Base-by-base conservation (phyloP, 2,113 vertebrate species). In the Phodopus roborovskii region DNA sequence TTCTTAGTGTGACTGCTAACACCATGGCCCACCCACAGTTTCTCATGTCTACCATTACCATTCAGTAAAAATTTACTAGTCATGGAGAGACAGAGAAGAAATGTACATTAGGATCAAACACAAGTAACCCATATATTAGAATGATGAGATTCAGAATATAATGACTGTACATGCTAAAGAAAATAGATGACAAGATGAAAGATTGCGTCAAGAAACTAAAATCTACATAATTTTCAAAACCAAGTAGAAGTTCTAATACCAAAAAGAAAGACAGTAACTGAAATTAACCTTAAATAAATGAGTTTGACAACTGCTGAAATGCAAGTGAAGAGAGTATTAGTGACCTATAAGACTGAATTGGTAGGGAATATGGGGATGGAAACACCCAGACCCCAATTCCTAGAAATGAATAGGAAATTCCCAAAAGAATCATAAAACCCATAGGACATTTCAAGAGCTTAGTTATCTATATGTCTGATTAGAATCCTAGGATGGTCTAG, bases 121-220 rank as follows among this genome's bases (percentile, higher is more conserved):
- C 36, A 79, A 36, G 26, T 45, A 15, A 83, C 45, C 12, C 36
- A 78, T 33, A 78, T 5, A 8, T 16, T 24, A 2, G 26, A 33
- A 82, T 50, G 62, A 33, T 68, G 50, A 87, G 73, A 64, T 60
- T 50, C 36, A 70, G 84, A 90, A 87, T 75, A 11, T 74, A 82
- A 86, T 33, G 66, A 91, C 42, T 16, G 33, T 50, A 58, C 7
- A 71, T 15, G 20, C 17, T 74, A 36, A 85, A 83, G 13, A 81
- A 90, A 83, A 84, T 28, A 77, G 62, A 92, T 81, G 78, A 95
- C 16, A 92, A 81, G 66, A 56, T n/a, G 12, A 10, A 92, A 42
- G 71, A 39, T 45, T 91, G 79, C 45, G 28, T n/a, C 15, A 71
- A 20, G 82, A 30, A 83, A 88, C 4, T 78, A 9, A 88, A 71